phyloP scores from a whole-genome alignment of 2,888 invertebrate genomes.

The Caradrina clavipalpis region DNA sequence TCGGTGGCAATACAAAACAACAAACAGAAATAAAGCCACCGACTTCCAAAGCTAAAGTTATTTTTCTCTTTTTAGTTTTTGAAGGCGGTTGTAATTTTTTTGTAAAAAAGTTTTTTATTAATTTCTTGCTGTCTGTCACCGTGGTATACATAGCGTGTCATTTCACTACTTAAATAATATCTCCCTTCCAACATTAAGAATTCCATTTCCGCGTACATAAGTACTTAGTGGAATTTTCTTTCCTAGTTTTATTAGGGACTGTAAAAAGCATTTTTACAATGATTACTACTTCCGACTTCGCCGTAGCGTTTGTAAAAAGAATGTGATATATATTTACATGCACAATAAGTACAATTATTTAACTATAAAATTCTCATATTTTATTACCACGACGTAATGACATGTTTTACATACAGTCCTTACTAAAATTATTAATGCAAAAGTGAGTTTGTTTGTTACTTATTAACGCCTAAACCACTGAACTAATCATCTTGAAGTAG shows the following conservation, averaged over 20 bases:
- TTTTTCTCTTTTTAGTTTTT: too few relatives aligned
- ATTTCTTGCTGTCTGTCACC: not conserved
- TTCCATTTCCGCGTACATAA: not conserved
- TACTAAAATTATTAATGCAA: too few relatives aligned
- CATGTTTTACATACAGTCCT: not conserved
- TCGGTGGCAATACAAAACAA: too few relatives aligned
- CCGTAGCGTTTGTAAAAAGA: constrained; percentile 5
- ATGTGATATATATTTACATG: constrained; percentile 29
- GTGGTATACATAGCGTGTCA: not conserved
- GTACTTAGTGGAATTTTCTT: not conserved
- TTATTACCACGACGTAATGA: not conserved
- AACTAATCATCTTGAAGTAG: too few relatives aligned
- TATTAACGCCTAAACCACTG: too few relatives aligned
- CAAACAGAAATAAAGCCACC: too few relatives aligned
- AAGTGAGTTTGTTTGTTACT: too few relatives aligned
- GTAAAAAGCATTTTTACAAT: constrained; percentile 36
- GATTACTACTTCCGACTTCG: constrained; percentile 34
- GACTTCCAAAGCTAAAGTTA: too few relatives aligned
- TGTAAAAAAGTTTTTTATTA: too few relatives aligned
- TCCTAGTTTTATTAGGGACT: constrained; percentile 23
- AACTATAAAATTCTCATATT: constrained; percentile 5
- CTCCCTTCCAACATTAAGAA: not conserved
- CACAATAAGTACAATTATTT: not conserved
- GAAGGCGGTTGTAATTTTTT: too few relatives aligned
- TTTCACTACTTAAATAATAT: not conserved